A percentile compares a stretch with the other conserved stretches of the same genome.
These are phyloP conservation scores for Acanthaster planci DNA, from an alignment of 35 echinoderm and acorn worm species.

Conservation along the genomic window DNA sequence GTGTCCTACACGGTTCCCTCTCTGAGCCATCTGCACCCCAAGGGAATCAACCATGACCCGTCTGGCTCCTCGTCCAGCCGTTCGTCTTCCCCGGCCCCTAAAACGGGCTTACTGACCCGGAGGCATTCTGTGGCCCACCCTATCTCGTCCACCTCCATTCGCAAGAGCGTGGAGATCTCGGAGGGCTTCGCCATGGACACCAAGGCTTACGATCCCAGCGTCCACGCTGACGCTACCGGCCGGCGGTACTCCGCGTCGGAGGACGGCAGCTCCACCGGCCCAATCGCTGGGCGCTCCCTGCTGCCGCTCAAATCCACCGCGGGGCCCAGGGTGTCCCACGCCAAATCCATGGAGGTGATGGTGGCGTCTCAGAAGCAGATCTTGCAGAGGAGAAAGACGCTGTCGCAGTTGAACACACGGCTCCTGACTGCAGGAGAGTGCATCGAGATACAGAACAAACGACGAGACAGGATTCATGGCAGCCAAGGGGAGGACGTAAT, in stretches of 20 bases:
- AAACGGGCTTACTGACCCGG: background rate
- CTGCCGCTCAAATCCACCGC: background rate
- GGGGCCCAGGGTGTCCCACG: background rate
- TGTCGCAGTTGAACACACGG: slow-evolving; percentile 31
- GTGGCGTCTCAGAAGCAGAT: slow-evolving; percentile 67
- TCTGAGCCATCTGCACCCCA: background rate
- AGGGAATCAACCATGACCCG: background rate
- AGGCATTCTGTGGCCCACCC: background rate
- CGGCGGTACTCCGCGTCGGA: slow-evolving; percentile 22
- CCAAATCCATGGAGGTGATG: slow-evolving; percentile 50
- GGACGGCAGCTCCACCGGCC: background rate
- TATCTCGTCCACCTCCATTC: slow-evolving; percentile 14
- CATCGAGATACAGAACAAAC: slow-evolving; percentile 65
- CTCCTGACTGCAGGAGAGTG: slow-evolving; percentile 47
- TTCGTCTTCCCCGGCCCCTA: background rate
- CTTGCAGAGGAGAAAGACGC: slow-evolving; percentile 40
- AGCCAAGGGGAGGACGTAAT: background rate
- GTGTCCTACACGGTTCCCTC: background rate
- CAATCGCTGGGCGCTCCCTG: background rate
- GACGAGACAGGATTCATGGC: slow-evolving; percentile 28
- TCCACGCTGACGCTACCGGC: background rate
- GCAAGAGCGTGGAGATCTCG: slow-evolving; percentile 15
- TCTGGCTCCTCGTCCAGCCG: background rate
- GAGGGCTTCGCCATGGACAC: slow-evolving; percentile 26
- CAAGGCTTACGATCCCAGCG: background rate